Evolutionary conservation across 2,113 vertebrate genomes (phyloP).

Genomic region (Pholis gunnellus): DNA sequence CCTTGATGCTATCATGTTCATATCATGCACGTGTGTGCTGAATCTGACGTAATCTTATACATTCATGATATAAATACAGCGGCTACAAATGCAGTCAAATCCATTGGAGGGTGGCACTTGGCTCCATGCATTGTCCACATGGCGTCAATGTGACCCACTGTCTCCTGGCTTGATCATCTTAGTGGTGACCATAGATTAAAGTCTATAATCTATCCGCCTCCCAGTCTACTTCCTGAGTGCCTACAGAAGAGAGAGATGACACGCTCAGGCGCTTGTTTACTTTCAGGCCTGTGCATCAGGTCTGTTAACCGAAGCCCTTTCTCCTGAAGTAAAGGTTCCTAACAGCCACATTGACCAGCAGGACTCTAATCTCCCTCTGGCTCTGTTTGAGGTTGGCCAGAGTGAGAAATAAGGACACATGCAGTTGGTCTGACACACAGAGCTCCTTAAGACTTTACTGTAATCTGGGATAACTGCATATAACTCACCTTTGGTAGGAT

Average conservation of each 20-base stretch:
- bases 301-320: constrained; percentile 47
- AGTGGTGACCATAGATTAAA: constrained; percentile 66
- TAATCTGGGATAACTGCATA: constrained; percentile 66
- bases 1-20: neutral
- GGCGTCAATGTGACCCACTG: constrained; percentile 56
- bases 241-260: constrained; percentile 36
- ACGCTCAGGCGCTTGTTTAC: constrained; percentile 60
- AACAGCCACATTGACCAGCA: constrained; percentile 22
- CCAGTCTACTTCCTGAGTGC: constrained; percentile 45
- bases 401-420: constrained; percentile 56
- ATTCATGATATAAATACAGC: constrained; percentile 30
- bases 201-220: constrained; percentile 70
- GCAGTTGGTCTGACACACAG: constrained; percentile 35
- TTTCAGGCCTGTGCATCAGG: constrained; percentile 22
- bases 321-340: constrained; percentile 31
- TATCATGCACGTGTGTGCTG: constrained; percentile 15
- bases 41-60: constrained; percentile 55
- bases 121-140: constrained; percentile 4
- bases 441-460: constrained; percentile 64
- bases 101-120: neutral
- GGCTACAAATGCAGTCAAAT: neutral
- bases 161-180: constrained; percentile 64
- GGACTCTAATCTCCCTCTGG: constrained; percentile 46
- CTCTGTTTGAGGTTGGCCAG: constrained; percentile 27
- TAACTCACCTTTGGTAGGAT: constrained; percentile 24